Evolutionary conservation across 2,113 vertebrate genomes (phyloP), one percentile per base, ranked within the genome.

Genomic region (Mastomys coucha): DNA sequence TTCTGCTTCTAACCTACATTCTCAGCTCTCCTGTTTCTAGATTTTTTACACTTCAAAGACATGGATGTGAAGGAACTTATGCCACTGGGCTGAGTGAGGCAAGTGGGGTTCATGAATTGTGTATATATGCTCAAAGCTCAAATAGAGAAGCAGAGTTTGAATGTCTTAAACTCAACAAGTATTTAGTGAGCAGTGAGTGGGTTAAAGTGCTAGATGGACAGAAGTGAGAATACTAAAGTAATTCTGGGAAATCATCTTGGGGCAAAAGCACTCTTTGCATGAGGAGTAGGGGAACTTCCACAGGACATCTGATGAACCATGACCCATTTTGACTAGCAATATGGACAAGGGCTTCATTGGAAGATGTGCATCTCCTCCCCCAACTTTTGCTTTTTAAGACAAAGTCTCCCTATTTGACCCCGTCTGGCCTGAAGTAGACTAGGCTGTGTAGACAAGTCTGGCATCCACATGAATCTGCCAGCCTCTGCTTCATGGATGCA

Each of bases 41-140:
- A 51, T 56, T 70, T 81, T 36, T 89, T 39, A 3, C 39, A n/a
- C 95, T 82, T 91, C 70, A 56, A 72, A 96, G 82, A 56, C 26
- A 65, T 1, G 16, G 70, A 53, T 53, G 31, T 56, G 33, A 70
- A 63, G 45, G 81, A 63, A 81, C 3, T 12, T 12, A 20, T 5
- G 1, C 2, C 1, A 12, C 53, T 45, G 7, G 31, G 17, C 70
- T 12, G 12, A 19, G 8, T 12, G 12, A 2, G n/a, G 12, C 17
- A 53, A 7, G 19, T 36, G 45, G 12, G n/a, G n/a, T 58, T 72
- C 51, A 19, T 72, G 58, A 89, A 53, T 56, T 84, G 9, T 36
- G 6, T 58, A 3, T 58, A 3, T 45, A 5, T 28, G 7, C 20
- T 42, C 36, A 42, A 22, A 72, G 53, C 56, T 51, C 28, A 91